phyloP scores from a whole-genome alignment of 2,797 vertebrate species.

The Smutsia gigantea region DNA sequence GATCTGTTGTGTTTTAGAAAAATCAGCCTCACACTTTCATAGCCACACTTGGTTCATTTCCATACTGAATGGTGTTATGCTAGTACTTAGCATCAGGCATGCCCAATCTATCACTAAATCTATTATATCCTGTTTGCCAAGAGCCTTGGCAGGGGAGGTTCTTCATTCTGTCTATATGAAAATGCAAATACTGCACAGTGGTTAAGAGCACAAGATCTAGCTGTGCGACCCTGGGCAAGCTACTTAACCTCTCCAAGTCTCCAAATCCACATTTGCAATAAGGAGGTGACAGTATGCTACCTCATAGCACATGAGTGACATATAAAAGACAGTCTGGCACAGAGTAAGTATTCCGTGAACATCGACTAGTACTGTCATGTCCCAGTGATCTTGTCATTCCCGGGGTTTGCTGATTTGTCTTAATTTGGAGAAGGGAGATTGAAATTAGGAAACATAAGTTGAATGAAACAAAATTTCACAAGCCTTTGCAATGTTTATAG shows the following conservation, averaged over 20 bases:
- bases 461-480: conserved; percentile 25
- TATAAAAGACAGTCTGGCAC: neutral
- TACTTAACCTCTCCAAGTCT: neutral
- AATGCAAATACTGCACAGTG: neutral
- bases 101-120: neutral
- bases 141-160: neutral
- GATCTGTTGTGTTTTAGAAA: neutral
- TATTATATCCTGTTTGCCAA: neutral
- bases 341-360: neutral
- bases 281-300: neutral
- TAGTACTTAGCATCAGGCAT: neutral
- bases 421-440: neutral
- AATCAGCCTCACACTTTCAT: neutral
- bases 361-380: neutral
- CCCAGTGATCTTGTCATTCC: neutral
- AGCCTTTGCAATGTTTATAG: conserved; percentile 9
- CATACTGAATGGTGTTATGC: neutral
- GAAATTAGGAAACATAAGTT: neutral
- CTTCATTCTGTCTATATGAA: neutral
- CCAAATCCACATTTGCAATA: neutral
- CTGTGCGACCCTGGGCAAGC: neutral
- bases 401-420: neutral
- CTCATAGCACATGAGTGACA: too few relatives aligned
- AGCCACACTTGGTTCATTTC: neutral
- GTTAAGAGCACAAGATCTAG: neutral